Percentiles rank a stretch among this genome's conserved stretches.
These are phyloP conservation scores for Synergus japonicus DNA, from an alignment of 2,888 invertebrate genomes.

Conservation along the genomic window DNA sequence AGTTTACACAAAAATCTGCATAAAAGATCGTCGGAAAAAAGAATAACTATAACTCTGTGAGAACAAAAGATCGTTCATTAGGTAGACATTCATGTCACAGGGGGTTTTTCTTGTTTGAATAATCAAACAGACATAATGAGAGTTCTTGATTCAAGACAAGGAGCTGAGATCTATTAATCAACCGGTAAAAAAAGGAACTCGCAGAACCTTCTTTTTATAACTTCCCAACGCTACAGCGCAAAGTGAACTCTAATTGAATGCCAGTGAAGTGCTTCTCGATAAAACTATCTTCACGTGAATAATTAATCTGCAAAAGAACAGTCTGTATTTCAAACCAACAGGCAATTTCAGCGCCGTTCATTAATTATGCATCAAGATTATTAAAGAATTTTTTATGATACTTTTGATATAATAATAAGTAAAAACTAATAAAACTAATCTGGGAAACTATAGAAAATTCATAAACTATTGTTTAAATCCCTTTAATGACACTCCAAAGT, in stretches of 20 bases:
- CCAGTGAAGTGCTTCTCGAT: slow-evolving; percentile 39
- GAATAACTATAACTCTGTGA: not conserved
- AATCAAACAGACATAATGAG: slow-evolving; percentile 37
- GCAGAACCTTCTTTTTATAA: slow-evolving; percentile 40
- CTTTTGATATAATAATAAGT: no score
- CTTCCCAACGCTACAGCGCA: slow-evolving; percentile 20
- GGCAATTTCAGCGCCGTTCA: not conserved
- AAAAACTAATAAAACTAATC: no score
- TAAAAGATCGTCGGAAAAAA: not conserved
- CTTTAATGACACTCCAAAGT: no score
- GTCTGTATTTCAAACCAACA: slow-evolving; percentile 6
- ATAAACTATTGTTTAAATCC: no score
- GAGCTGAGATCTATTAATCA: slow-evolving; percentile 36
- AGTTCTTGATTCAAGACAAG: slow-evolving; percentile 42
- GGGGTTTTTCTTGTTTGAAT: slow-evolving; percentile 26
- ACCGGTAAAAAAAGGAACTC: slow-evolving; percentile 25
- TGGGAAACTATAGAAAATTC: no score
- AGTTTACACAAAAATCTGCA: no score
- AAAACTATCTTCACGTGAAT: slow-evolving; percentile 37
- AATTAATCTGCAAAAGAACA: slow-evolving; percentile 25
- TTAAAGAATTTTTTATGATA: not conserved
- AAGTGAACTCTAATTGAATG: slow-evolving; percentile 38
- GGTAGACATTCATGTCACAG: not conserved
- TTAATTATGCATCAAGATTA: not conserved
- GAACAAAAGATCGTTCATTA: slow-evolving; percentile 19